Evolutionary conservation across 2,797 vertebrate genomes (phyloP).

Genomic region (Cygnus olor): DNA sequence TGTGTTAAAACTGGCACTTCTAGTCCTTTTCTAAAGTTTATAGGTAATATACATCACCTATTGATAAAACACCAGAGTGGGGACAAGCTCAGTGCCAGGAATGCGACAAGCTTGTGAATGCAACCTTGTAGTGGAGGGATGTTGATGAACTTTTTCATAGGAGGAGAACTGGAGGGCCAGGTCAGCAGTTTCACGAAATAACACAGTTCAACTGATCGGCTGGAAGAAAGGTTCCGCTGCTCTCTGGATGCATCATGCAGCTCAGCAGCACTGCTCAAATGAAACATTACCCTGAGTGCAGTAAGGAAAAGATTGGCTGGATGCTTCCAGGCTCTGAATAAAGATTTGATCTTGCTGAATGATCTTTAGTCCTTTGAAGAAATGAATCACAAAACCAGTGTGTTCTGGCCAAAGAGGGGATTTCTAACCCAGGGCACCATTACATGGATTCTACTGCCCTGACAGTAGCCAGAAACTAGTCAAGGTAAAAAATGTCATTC

Average conservation of each 20-base stretch:
- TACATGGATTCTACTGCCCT: not conserved
- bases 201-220: not conserved
- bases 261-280: not conserved
- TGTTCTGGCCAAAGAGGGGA: not conserved
- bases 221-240: not conserved
- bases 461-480: not conserved
- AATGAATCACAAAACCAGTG: not conserved
- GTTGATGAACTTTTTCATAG: not conserved
- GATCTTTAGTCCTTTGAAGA: not conserved
- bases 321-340: not conserved
- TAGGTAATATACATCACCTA: not conserved
- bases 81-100: not conserved
- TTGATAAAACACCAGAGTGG: not conserved
- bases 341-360: not conserved
- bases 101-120: not conserved
- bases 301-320: not conserved
- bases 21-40: not conserved
- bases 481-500: constrained; percentile 29
- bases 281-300: not conserved
- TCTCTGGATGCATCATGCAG: not conserved
- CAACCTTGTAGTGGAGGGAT: not conserved
- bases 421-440: not conserved
- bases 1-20: not conserved
- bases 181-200: not conserved
- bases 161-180: not conserved